Evolutionary conservation across 2,113 vertebrate genomes (phyloP), one percentile per base, ranked within the genome.

Genomic region (Symphodus melops): DNA sequence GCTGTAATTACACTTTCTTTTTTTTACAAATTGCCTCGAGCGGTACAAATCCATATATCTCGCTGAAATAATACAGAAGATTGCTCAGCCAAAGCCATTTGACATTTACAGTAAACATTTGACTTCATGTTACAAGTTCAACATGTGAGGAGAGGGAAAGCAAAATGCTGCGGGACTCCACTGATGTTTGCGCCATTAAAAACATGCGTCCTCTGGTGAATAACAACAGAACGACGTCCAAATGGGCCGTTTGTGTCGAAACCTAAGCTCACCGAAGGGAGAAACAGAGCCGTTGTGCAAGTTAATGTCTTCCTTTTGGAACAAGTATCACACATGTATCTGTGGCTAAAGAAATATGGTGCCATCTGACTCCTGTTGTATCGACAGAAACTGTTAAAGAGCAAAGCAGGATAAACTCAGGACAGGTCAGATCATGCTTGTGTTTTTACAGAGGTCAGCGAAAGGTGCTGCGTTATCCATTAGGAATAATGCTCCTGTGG

Each of bases 381-480:
- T 75, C 77, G 9, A 52, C 67, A 49, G 57, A 4, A 11, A 28
- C 33, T 44, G 72, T 39, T 61, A 16, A 58, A 54, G 77, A 59
- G 51, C 17, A 12, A 19, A 72, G 23, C 17, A 7, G 28, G 36
- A 16, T 52, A 39, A 76, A 67, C 60, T 64, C 42, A 1, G 8
- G 64, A 44, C n/a, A 61, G 71, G 68, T 68, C 68, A 52, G 49
- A 76, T 39, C 20, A 39, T 49, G 75, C 41, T 5, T 57, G 11
- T 37, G 36, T 69, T 46, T 65, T 61, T 46, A 44, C 65, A 25
- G 66, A 56, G 62, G 77, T 72, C 70, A 77, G 75, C 54, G 51
- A 76, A 66, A 88, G 82, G 80, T 65, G 88, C 93, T 92, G 91
- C 42, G n/a, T 80, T 87, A 85, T 89, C 86, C 88, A 92, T 93